phyloP scores from a whole-genome alignment of 2,113 vertebrate species.

The Centropus unirufus region DNA sequence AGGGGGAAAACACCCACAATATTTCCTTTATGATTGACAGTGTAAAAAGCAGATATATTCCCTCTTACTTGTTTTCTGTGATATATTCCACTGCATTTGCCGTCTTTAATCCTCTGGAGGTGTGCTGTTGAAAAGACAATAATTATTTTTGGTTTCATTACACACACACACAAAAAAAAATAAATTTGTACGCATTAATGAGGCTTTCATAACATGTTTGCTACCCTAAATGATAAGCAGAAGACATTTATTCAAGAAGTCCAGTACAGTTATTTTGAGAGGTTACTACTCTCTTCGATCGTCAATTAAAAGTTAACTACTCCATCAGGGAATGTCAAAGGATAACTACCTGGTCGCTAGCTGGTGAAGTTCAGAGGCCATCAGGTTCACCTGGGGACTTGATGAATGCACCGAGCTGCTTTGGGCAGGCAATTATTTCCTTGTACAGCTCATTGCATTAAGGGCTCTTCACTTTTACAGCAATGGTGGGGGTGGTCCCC shows the following conservation, averaged over 20 bases:
- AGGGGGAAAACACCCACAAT: not conserved
- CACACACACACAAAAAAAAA: not conserved
- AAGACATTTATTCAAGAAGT: not conserved
- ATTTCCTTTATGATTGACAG: not conserved
- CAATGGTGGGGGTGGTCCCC: not conserved
- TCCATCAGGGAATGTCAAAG: not conserved
- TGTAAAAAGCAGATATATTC: not conserved
- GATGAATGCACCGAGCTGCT: not conserved
- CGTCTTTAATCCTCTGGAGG: constrained; percentile 82
- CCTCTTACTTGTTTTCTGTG: constrained; percentile 80
- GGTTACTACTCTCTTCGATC: not conserved
- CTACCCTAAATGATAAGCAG: not conserved
- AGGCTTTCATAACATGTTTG: not conserved
- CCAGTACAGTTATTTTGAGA: not conserved
- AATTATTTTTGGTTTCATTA: not conserved
- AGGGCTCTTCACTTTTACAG: not conserved
- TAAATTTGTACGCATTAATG: not conserved
- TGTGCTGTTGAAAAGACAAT: constrained; percentile 74
- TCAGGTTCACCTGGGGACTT: not conserved
- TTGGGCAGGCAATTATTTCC: not conserved
- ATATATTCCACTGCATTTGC: constrained; percentile 78
- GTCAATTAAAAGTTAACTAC: not conserved
- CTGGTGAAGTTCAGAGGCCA: not conserved
- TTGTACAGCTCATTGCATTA: not conserved
- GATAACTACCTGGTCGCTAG: not conserved